phyloP scores from a whole-genome alignment of 2,797 vertebrate genomes.

The Monodelphis domestica region DNA sequence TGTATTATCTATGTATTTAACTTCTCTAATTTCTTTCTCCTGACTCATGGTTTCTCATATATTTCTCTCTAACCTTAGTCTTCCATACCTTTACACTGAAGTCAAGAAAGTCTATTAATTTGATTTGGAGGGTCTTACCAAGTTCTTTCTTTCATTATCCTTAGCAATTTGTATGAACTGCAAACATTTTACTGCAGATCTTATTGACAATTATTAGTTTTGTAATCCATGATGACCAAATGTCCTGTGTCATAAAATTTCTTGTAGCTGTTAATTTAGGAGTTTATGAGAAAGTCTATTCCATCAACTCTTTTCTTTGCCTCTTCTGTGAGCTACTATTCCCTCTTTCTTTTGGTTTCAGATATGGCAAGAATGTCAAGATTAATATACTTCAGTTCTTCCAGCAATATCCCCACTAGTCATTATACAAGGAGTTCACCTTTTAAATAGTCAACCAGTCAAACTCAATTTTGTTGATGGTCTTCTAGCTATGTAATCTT shows the following conservation, averaged over 20 bases:
- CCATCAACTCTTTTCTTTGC: no score
- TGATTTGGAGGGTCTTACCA: neutral
- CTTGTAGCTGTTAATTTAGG: neutral
- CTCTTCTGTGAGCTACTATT: no score
- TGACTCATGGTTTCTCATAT: neutral
- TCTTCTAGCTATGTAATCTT: no score
- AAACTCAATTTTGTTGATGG: no score
- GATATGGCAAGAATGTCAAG: no score
- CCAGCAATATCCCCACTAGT: no score
- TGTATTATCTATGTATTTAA: neutral
- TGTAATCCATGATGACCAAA: neutral
- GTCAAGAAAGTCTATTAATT: neutral
- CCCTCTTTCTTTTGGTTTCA: no score
- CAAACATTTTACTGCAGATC: neutral
- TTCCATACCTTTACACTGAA: neutral
- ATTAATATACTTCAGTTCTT: no score
- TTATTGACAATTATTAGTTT: neutral
- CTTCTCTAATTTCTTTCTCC: neutral
- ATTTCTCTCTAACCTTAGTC: neutral
- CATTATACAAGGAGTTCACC: no score
- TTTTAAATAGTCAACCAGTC: no score
- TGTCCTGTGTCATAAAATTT: neutral
- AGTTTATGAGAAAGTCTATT: neutral
- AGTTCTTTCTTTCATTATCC: neutral
- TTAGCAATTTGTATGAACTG: neutral